Percentiles rank a stretch among this genome's conserved stretches.
These are phyloP conservation scores for Crotalus viridis DNA, from an alignment of 2,113 vertebrate species.

Conservation along the genomic window DNA sequence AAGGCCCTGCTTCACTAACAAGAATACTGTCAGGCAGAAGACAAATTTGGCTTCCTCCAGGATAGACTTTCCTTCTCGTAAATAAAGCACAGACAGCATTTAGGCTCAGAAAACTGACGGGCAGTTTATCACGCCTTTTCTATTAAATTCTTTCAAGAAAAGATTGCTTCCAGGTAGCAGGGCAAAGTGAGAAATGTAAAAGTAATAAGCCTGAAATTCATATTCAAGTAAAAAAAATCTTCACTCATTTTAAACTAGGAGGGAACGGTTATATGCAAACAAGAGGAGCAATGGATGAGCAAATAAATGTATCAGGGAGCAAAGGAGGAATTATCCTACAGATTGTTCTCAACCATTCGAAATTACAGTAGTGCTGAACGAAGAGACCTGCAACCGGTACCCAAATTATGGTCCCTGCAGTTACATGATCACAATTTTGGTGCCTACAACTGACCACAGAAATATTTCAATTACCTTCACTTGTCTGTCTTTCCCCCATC, in stretches of 20 bases:
- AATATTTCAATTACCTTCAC: neutral
- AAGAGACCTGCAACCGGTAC: neutral
- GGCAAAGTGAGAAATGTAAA: neutral
- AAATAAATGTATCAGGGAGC: neutral
- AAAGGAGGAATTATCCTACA: neutral
- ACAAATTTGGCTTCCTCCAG: constrained; percentile 36
- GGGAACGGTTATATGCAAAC: accelerated
- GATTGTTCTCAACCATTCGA: neutral
- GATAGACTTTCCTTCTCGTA: constrained; percentile 48
- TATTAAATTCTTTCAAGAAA: neutral
- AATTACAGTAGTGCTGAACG: neutral
- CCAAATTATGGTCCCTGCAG: neutral
- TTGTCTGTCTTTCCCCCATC: neutral
- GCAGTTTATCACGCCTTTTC: constrained; percentile 20
- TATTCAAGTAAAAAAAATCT: neutral
- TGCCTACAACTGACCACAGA: neutral
- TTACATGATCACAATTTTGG: neutral
- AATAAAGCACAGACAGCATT: constrained; percentile 42
- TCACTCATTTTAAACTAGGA: neutral
- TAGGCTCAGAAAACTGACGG: constrained; percentile 41
- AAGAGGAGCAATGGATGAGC: neutral
- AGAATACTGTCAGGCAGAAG: constrained; percentile 26
- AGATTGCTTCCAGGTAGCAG: neutral
- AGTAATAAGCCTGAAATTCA: neutral
- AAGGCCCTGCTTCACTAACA: accelerated